Base-by-base conservation (phyloP, 2,888 invertebrate species). In the Netelia virgata region DNA sequence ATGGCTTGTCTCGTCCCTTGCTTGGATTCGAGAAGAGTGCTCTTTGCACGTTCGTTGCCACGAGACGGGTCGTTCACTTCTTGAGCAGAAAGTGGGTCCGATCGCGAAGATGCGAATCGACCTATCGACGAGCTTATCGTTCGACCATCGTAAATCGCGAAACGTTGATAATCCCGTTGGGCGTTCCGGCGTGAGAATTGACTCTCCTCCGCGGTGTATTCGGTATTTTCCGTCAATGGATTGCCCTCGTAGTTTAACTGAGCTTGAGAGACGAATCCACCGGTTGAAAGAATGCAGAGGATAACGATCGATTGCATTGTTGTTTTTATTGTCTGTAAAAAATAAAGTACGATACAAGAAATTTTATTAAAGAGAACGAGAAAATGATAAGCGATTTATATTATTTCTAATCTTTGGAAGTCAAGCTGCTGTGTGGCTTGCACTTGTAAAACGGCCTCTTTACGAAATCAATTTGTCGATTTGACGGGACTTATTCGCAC, bases 181-280 rank as follows among this genome's bases (percentile, higher is more conserved):
- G 89, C 83, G 16, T 89, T 86, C 57, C 88, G 87, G 50, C 87
- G 84, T 0, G 88, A 87, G 14, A 89, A 82, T 41, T 89, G 90
- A 28, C 91, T 90, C 79, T 93, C 93, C 72, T 92, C 91, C 3
- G 93, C 93, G 8, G 90, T 89, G 75, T 92, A 92, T 41, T 92
- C 92, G 2, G 91, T 92, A 77, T 90, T 88, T 59, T 93, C 92
- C 64, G 92, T 93, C 66, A 91, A 79, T n/a, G 92, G 92, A 82
- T 91, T 92, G 55, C 93, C 93, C 66, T 92, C 91, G 88, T 88
- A 93, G 86, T 93, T 93, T 36, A 93, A 85, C 80, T 92, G 92
- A 77, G 87, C 90, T 57, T 77, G 74, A 3, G 80, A 16, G 18
- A 61, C 10, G 47, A 43, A 47, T 59, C 86, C 85, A 10, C 59